Evolutionary conservation across 1,140 invertebrate genomes (phyloP), one percentile per base, ranked within the genome.

Genomic region (Lordiphosa collinella): DNA sequence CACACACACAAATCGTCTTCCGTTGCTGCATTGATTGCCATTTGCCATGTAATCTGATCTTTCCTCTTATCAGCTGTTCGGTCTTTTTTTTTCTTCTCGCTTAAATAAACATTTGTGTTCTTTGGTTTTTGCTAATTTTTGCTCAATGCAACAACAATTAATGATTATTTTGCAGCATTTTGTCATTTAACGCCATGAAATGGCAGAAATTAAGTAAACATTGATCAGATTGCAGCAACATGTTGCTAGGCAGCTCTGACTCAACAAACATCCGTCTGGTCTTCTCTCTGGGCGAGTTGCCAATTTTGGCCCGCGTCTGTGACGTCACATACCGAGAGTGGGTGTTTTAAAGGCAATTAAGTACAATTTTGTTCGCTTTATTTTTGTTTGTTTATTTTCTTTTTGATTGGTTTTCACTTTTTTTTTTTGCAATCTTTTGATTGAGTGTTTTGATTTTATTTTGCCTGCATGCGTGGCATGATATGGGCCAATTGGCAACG

Each of bases 401-500:
- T 55, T 48, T 52, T 54, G 18, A 25, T 62, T 63, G 32, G 47
- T 38, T 63, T 63, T 40, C 53, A 57, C 44, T 53, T 55, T 53
- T 32, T 36, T 32, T 36, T 22, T 63, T 63, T 12, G 44, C 47
- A 67, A 51, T 56, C 51, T 64, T 63, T 56, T 66, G 52, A 70
- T 61, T 70, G 52, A 70, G 47, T 70, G 43, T 37, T 61, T 70
- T 22, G 47, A 48, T 48, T 57, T 54, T 59, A 34, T 54, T 59
- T 47, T 13, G 44, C 14, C 36, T 56, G 56, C 11, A n/a, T 61
- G 43, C 57, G 49, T 54, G 57, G 52, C 58, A 71, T 63, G 46
- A 67, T 71, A 49, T 46, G 66, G 38, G 61, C 65, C 54, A 64
- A 58, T 64, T 64, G 58, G 58, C 64, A 52, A 38, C 66, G 14